Conservation (phyloP, 2,888 invertebrate genomes). For the Tipula vernalis region DNA sequence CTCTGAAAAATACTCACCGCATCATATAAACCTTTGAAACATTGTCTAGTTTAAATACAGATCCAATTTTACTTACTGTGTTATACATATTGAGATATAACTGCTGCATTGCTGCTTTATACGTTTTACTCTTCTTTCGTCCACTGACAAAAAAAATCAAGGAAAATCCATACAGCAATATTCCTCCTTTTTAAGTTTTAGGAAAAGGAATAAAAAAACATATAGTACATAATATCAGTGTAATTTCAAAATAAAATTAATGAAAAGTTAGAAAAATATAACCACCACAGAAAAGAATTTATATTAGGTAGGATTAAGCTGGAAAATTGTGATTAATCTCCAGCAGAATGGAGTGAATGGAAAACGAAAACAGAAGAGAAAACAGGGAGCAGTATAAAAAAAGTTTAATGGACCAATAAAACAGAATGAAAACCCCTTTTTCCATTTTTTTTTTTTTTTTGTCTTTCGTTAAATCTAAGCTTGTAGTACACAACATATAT, state of each 20-base stretch:
- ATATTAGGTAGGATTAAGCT: conserved; percentile 4
- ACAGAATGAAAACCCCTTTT: not conserved
- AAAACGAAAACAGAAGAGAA: not conserved
- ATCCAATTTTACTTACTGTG: not conserved
- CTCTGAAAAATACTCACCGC: not conserved
- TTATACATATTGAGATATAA: not conserved
- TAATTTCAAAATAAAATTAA: not conserved
- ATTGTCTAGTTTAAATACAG: not conserved
- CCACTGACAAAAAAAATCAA: not conserved
- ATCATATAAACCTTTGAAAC: not conserved
- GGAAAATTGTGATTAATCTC: not conserved
- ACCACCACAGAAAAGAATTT: not conserved
- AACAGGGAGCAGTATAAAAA: not conserved
- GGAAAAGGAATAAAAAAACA: not conserved
- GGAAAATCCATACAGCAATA: not conserved
- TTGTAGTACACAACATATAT: not conserved
- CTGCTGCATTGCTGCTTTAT: not conserved
- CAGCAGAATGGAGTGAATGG: not conserved
- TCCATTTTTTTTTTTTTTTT: not conserved
- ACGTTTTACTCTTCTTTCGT: not conserved
- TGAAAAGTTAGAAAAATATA: not conserved
- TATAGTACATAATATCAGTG: not conserved
- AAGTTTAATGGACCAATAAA: not conserved
- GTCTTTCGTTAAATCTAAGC: not conserved
- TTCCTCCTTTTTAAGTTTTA: not conserved